phyloP scores from a whole-genome alignment of 2,888 invertebrate species.

The Nymphalis c-album region DNA sequence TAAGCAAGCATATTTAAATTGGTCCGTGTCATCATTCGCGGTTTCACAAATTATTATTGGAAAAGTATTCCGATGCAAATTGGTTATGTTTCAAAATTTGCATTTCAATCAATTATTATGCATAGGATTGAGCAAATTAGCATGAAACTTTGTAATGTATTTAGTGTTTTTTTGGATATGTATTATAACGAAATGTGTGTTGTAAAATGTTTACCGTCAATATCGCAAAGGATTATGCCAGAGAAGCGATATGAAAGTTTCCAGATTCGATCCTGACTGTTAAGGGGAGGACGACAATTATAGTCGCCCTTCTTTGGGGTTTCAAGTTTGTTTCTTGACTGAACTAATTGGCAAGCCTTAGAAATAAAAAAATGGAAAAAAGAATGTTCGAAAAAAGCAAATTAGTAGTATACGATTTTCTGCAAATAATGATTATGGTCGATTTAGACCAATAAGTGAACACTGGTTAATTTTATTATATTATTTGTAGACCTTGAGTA shows the following conservation, averaged over 20 bases:
- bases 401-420: too few relatives aligned
- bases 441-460: too few relatives aligned
- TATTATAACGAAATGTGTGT: background rate
- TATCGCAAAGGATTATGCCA: background rate
- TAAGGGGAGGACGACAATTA: too few relatives aligned
- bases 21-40: slow-evolving; percentile 8
- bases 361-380: too few relatives aligned
- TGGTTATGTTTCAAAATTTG: slow-evolving; percentile 9
- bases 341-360: too few relatives aligned
- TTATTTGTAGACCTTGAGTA: background rate
- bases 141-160: background rate
- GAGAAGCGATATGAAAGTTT: too few relatives aligned
- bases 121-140: slow-evolving; percentile 2
- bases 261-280: too few relatives aligned
- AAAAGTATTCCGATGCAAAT: slow-evolving; percentile 14
- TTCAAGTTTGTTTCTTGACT: too few relatives aligned
- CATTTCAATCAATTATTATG: slow-evolving; percentile 7
- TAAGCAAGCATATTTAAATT: slow-evolving; percentile 13
- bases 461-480: too few relatives aligned
- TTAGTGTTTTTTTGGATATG: background rate
- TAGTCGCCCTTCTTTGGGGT: too few relatives aligned
- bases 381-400: too few relatives aligned
- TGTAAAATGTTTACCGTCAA: background rate
- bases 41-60: slow-evolving; percentile 12
- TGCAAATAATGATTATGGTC: too few relatives aligned